Percentiles rank a stretch among this genome's conserved stretches.
Conservation (phyloP, 1,140 invertebrate species). For the Diuraphis noxia region DNA sequence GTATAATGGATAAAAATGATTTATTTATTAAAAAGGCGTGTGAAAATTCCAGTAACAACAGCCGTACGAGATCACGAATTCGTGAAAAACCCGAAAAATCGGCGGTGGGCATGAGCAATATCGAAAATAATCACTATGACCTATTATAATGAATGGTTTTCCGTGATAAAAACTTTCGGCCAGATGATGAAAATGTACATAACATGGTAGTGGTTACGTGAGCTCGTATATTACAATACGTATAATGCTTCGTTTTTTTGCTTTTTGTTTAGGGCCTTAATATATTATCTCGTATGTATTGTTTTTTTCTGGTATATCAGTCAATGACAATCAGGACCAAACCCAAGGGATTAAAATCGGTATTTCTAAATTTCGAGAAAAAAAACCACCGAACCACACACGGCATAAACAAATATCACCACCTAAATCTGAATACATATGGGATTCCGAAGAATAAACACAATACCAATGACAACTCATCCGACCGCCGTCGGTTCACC, state of each 20-base stretch:
- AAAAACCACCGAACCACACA: neutral
- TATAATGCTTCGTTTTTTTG: neutral
- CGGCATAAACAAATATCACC: neutral
- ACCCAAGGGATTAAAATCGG: slow-evolving; percentile 3
- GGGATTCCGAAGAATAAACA: neutral
- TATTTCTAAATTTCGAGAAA: neutral
- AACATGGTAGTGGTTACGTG: neutral
- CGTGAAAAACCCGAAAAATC: neutral
- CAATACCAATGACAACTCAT: neutral
- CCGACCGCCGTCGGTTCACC: neutral
- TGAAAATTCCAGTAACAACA: neutral
- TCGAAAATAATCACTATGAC: neutral
- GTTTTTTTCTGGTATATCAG: neutral
- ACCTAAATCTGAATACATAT: neutral
- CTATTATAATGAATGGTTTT: neutral
- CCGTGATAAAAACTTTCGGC: neutral
- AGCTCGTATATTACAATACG: neutral
- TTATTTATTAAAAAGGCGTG: neutral
- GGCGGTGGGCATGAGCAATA: neutral
- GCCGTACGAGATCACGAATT: neutral
- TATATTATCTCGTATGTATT: neutral
- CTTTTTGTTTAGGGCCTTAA: neutral
- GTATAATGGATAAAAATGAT: neutral
- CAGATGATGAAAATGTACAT: neutral
- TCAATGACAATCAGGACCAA: neutral